These are phyloP conservation scores for Drosophila melanosoma DNA, from an alignment of 2,888 invertebrate genomes.

Conservation along the genomic window DNA sequence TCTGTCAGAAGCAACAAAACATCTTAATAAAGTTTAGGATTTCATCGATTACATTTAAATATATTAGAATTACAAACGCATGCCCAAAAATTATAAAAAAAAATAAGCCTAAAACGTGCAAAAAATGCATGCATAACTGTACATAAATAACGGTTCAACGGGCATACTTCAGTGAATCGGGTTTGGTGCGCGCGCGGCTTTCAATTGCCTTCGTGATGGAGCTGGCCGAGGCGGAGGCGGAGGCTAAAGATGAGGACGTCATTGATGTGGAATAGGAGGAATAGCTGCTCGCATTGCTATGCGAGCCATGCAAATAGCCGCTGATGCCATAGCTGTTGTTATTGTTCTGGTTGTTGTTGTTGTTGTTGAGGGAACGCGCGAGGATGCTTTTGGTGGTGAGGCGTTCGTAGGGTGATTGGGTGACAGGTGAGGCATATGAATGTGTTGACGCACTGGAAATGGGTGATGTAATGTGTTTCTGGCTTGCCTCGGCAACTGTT, in stretches of 20 bases:
- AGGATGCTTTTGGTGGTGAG: slow-evolving; percentile 79
- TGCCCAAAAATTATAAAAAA: neutral
- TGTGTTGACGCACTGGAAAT: slow-evolving; percentile 57
- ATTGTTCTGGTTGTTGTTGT: slow-evolving; percentile 16
- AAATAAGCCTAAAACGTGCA: slow-evolving; percentile 33
- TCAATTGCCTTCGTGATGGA: slow-evolving; percentile 70
- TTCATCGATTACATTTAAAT: neutral
- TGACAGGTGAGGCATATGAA: slow-evolving; percentile 64
- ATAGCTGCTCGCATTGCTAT: slow-evolving; percentile 64
- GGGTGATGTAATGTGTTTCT: slow-evolving; percentile 27
- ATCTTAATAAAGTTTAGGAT: neutral
- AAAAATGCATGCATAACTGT: slow-evolving; percentile 53
- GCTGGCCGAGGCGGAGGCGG: slow-evolving; percentile 44
- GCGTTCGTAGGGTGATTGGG: slow-evolving; percentile 70
- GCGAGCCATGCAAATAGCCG: slow-evolving; percentile 75
- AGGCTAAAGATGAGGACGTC: slow-evolving; percentile 64
- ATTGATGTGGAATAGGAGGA: slow-evolving; percentile 70
- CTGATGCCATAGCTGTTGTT: slow-evolving; percentile 63
- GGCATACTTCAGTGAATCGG: slow-evolving; percentile 84
- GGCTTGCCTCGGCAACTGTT: neutral
- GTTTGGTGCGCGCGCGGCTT: slow-evolving; percentile 82
- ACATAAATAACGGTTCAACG: slow-evolving; percentile 41
- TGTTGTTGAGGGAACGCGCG: slow-evolving; percentile 58
- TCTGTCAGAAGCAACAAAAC: slow-evolving; percentile 44
- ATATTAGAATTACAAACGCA: slow-evolving; percentile 4